These are phyloP conservation scores for Sardina pilchardus DNA, from an alignment of 2,113 vertebrate species.

Conservation along the genomic window DNA sequence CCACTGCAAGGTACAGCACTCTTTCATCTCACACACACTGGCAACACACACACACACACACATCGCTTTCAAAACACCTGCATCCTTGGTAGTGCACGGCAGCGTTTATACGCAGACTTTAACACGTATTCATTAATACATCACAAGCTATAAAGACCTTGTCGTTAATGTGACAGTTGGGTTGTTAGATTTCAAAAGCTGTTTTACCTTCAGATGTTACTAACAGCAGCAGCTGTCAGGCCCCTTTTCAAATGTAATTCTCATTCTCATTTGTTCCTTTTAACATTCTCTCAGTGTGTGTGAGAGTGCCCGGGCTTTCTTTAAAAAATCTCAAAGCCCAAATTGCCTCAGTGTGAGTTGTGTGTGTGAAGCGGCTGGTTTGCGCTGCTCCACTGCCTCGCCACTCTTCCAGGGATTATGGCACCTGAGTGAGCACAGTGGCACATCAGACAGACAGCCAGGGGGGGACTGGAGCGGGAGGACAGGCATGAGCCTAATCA, in stretches of 20 bases:
- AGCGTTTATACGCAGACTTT: no score
- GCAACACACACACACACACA: neutral
- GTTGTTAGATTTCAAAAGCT: no score
- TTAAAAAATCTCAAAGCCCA: neutral
- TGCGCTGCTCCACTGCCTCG: neutral
- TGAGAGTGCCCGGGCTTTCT: neutral
- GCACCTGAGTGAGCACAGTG: neutral
- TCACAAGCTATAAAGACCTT: no score
- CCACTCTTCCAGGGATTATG: neutral
- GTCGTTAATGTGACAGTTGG: no score
- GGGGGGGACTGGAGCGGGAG: neutral
- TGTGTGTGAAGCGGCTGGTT: neutral
- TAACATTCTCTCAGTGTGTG: neutral
- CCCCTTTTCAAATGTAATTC: neutral
- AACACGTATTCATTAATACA: no score
- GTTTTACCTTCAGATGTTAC: no score
- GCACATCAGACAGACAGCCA: neutral
- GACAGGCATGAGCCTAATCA: neutral
- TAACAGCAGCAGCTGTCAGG: neutral
- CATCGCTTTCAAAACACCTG: neutral
- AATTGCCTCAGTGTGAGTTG: neutral
- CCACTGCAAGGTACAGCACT: slow-evolving; percentile 67
- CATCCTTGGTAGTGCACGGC: no score
- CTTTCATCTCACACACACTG: slow-evolving; percentile 1
- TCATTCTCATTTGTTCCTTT: neutral